A percentile compares a stretch with the other conserved stretches of the same genome.
Conservation (phyloP, 2,797 vertebrate genomes). For the Ficedula albicollis region DNA sequence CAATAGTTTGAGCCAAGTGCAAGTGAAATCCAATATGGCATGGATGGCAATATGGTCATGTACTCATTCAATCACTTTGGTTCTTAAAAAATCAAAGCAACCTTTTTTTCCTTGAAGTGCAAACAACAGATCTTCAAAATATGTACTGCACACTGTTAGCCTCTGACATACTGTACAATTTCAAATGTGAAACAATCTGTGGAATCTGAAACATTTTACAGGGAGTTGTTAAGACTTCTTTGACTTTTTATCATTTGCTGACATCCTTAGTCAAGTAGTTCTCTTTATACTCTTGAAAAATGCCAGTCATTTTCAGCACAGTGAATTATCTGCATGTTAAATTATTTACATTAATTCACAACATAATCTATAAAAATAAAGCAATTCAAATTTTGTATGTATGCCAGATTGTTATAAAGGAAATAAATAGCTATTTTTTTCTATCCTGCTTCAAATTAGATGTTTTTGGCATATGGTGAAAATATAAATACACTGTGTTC, state of each 20-base stretch:
- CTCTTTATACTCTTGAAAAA: conserved; percentile 19
- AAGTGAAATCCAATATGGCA: background rate
- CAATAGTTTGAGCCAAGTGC: background rate
- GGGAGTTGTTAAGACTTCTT: background rate
- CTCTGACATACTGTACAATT: conserved; percentile 20
- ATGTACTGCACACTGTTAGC: background rate
- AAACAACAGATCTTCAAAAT: conserved; percentile 15
- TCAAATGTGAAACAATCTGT: conserved; percentile 5
- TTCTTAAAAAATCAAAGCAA: background rate
- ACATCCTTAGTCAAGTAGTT: background rate
- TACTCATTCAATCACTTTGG: background rate
- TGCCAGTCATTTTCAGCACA: conserved; percentile 7
- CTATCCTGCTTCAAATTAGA: background rate
- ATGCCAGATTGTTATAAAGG: background rate
- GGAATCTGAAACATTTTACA: background rate
- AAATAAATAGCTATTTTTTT: background rate
- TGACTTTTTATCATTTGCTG: background rate
- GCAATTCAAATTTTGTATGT: background rate
- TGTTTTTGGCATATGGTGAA: conserved; percentile 4
- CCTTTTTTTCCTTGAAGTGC: background rate
- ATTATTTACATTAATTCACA: conserved; percentile 56
- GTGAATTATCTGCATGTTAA: conserved; percentile 6
- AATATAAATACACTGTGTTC: background rate
- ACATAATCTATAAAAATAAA: background rate
- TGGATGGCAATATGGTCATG: background rate